phyloP scores from a whole-genome alignment of 2,888 invertebrate species.

The Melieria crassipennis region DNA sequence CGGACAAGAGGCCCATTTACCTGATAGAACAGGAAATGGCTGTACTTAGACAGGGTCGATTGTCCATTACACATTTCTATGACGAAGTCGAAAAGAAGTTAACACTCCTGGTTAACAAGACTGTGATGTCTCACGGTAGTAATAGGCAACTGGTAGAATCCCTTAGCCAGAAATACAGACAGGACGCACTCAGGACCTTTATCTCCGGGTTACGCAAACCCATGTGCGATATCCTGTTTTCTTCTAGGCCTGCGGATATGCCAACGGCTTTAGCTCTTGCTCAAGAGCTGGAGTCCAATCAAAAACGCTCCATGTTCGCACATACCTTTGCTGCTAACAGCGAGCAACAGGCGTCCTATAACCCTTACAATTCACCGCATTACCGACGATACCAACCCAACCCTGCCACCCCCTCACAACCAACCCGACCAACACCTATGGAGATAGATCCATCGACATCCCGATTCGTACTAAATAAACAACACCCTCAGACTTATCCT shows the following conservation, averaged over 20 bases:
- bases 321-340: no score
- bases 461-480: no score
- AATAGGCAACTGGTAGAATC: constrained; percentile 6
- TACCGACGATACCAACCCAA: background rate
- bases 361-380: background rate
- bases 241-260: constrained; percentile 2
- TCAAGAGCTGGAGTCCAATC: constrained; percentile 17
- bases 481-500: no score
- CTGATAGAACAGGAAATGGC: constrained; percentile 26
- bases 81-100: constrained; percentile 34
- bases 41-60: constrained; percentile 22
- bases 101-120: constrained; percentile 31
- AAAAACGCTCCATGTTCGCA: background rate
- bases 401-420: background rate
- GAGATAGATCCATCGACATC: background rate
- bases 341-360: background rate
- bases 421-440: constrained; percentile 14
- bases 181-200: constrained; percentile 28
- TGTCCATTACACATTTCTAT: constrained; percentile 24
- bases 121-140: constrained; percentile 12
- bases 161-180: constrained; percentile 26
- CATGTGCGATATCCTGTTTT: constrained; percentile 22
- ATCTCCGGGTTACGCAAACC: constrained; percentile 18
- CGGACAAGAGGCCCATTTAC: constrained; percentile 32
- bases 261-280: constrained; percentile 13